These are phyloP conservation scores for Danio choprae DNA, from an alignment of 2,797 vertebrate species.

Conservation along the genomic window DNA sequence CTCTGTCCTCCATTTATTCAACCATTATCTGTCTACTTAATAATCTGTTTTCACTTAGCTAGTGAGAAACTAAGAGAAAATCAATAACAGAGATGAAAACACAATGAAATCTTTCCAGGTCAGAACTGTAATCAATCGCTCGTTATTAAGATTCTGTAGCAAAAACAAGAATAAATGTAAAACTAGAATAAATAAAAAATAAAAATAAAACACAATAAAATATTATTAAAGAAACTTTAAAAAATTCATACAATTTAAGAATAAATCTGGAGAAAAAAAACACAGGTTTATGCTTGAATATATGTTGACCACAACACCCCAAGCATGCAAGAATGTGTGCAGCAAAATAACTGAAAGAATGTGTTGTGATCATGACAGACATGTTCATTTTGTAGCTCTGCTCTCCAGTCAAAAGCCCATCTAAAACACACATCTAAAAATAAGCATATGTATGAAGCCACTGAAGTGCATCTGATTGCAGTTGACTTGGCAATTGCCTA, in stretches of 20 bases:
- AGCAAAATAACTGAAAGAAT: conserved; percentile 46
- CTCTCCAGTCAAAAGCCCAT: conserved; percentile 61
- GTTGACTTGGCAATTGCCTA: conserved; percentile 69
- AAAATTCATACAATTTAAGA: too few relatives aligned
- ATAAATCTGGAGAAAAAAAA: background rate
- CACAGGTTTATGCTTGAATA: background rate
- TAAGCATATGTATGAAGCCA: conserved; percentile 63
- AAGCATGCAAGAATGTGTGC: conserved; percentile 17
- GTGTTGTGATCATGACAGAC: conserved; percentile 64
- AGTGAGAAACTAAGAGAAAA: conserved; percentile 47
- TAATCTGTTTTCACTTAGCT: conserved; percentile 53
- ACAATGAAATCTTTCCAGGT: conserved; percentile 54
- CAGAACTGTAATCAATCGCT: conserved; percentile 25
- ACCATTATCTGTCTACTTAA: conserved; percentile 52
- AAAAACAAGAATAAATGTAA: too few relatives aligned
- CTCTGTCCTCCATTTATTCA: conserved; percentile 47
- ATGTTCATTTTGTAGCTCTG: conserved; percentile 28
- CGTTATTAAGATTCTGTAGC: conserved; percentile 21
- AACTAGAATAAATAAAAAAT: too few relatives aligned
- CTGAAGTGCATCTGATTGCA: conserved; percentile 59
- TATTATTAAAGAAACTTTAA: too few relatives aligned
- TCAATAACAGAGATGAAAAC: conserved; percentile 47
- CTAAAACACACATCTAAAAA: conserved; percentile 71
- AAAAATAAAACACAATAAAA: too few relatives aligned
- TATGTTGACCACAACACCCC: conserved; percentile 33